phyloP scores from a whole-genome alignment of 2,888 invertebrate species.

The Sericinus montela region DNA sequence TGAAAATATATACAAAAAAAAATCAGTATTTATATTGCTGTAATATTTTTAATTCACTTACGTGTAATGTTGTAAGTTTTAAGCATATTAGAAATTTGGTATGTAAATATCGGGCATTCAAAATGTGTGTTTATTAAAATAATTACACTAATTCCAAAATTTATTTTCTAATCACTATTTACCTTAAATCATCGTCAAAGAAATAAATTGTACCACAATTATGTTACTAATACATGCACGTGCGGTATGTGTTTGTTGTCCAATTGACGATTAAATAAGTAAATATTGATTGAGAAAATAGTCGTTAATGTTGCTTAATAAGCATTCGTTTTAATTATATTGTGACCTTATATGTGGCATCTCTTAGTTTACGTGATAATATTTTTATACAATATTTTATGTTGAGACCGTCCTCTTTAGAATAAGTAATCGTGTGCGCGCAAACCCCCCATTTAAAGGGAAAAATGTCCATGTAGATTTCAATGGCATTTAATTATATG shows the following conservation, averaged over 20 bases:
- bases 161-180: no score
- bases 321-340: no score
- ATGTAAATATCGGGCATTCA: neutral
- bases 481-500: constrained; percentile 43
- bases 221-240: no score
- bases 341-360: constrained; percentile 14
- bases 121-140: neutral
- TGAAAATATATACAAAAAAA: no score
- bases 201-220: no score
- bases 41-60: constrained; percentile 12
- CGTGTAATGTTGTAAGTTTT: constrained; percentile 10
- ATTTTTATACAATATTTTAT: constrained; percentile 34
- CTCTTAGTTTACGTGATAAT: neutral
- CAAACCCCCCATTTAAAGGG: constrained; percentile 13
- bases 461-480: constrained; percentile 23
- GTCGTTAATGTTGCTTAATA: no score
- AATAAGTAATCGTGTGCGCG: constrained; percentile 27
- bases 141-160: no score
- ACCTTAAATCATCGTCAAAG: no score
- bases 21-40: neutral
- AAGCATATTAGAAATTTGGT: neutral
- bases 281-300: no score
- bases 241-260: no score
- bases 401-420: constrained; percentile 59
- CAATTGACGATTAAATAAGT: no score